These are phyloP conservation scores for Lysiphlebus fabarum DNA, from an alignment of 1,140 invertebrate species.

Conservation along the genomic window DNA sequence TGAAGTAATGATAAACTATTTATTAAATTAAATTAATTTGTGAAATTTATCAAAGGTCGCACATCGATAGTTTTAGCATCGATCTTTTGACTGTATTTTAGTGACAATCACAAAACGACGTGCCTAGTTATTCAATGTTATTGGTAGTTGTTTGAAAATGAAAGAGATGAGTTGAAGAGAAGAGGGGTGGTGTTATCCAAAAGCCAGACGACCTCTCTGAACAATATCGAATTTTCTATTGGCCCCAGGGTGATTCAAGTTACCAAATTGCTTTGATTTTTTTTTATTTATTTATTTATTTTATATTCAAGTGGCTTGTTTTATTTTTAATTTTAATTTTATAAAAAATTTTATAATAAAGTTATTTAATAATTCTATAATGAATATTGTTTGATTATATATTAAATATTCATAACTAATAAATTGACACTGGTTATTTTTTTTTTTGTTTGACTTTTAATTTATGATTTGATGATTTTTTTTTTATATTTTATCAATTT, in stretches of 20 bases:
- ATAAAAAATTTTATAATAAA: no score
- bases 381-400: no score
- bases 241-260: background rate
- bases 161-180: background rate
- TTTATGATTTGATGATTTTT: background rate
- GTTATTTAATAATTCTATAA: no score
- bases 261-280: background rate
- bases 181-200: slow-evolving; percentile 4
- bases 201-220: slow-evolving; percentile 1
- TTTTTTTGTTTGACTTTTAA: no score
- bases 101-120: slow-evolving; percentile 17
- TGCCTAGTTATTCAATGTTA: slow-evolving; percentile 16
- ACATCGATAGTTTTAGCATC: slow-evolving; percentile 9
- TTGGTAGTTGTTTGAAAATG: slow-evolving; percentile 11
- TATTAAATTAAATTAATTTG: slow-evolving; percentile 14
- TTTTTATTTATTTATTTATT: background rate
- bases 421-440: no score
- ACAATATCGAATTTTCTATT: slow-evolving; percentile 10
- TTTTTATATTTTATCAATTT: no score
- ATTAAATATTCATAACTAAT: no score
- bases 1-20: slow-evolving; percentile 4
- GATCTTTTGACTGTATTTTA: slow-evolving; percentile 11
- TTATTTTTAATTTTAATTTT: slow-evolving; percentile 4
- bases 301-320: background rate
- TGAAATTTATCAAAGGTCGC: slow-evolving; percentile 9